Percentiles rank a stretch among this genome's conserved stretches.
These are phyloP conservation scores for Vulpes lagopus DNA, from an alignment of 2,113 vertebrate genomes.

Conservation along the genomic window DNA sequence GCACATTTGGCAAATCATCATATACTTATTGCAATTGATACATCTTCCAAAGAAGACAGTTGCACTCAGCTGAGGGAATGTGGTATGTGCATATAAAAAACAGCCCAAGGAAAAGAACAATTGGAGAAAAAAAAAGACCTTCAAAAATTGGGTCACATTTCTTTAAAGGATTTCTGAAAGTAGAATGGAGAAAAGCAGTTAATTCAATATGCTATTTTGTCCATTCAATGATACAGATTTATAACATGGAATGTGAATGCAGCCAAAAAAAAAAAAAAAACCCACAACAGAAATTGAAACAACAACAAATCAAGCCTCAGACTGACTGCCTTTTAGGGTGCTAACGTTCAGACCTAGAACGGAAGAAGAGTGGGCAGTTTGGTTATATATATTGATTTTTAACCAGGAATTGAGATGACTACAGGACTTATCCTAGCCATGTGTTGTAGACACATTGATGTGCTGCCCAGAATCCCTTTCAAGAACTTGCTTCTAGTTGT, in stretches of 20 bases:
- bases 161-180: slow-evolving; percentile 27
- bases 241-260: background rate
- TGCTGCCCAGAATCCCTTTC: background rate
- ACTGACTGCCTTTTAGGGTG: background rate
- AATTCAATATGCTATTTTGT: background rate
- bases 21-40: background rate
- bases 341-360: background rate
- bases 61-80: background rate
- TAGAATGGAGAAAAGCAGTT: background rate
- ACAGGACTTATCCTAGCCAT: background rate
- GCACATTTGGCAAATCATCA: background rate
- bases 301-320: background rate
- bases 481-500: background rate
- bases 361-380: background rate
- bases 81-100: background rate
- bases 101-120: slow-evolving; percentile 3
- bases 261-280: background rate
- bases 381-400: background rate
- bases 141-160: background rate
- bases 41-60: background rate
- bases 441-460: background rate
- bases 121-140: background rate
- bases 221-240: background rate
- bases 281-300: background rate
- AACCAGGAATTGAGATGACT: background rate